Conservation (phyloP, 2,797 vertebrate species). For the Cyclura pinguis region DNA sequence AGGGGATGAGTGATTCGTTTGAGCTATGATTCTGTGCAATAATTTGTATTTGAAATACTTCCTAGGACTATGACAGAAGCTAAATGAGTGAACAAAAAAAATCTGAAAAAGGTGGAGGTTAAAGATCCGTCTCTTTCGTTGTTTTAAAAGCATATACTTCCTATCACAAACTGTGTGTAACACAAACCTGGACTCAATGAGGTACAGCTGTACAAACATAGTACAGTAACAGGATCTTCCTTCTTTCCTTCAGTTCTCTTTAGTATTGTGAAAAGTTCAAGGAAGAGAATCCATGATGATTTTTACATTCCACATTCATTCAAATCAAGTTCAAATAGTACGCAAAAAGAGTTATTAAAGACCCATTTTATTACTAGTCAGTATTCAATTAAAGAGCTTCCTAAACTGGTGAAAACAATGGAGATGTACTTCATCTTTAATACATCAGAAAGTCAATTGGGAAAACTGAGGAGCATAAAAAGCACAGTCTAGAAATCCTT, state of each 20-base stretch:
- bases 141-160: constrained; percentile 87
- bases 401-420: constrained; percentile 50
- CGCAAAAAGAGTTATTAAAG: constrained; percentile 72
- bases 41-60: constrained; percentile 67
- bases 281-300: constrained; percentile 71
- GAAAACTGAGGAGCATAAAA: constrained; percentile 43
- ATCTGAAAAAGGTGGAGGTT: constrained; percentile 79
- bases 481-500: neutral
- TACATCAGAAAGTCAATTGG: neutral
- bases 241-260: constrained; percentile 71
- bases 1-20: constrained; percentile 65
- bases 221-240: constrained; percentile 76
- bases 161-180: constrained; percentile 83
- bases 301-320: constrained; percentile 69
- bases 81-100: constrained; percentile 72
- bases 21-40: constrained; percentile 58
- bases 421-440: constrained; percentile 58
- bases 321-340: constrained; percentile 73
- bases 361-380: constrained; percentile 63
- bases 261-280: constrained; percentile 74
- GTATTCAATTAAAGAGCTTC: constrained; percentile 50
- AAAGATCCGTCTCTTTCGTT: constrained; percentile 79
- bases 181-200: constrained; percentile 80
- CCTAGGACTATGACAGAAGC: constrained; percentile 74
- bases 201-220: constrained; percentile 93